Evolutionary conservation across 2,888 invertebrate genomes (phyloP), one percentile per base, ranked within the genome.

Genomic region (Synergus japonicus): DNA sequence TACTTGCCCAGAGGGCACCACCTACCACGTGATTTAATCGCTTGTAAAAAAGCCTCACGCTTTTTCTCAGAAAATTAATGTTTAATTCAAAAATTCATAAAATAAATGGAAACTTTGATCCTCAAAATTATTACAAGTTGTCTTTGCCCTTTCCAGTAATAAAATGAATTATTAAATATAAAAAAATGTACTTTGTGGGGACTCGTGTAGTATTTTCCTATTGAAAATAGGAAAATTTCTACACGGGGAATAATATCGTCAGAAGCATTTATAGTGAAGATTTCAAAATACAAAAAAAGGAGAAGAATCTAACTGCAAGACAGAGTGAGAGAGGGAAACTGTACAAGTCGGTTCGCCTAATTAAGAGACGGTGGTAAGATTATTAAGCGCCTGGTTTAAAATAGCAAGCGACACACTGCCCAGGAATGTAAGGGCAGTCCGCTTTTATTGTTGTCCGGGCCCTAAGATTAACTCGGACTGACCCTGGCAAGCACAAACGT

Each of bases 401-500:
- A 91, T 91, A 90, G 90, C 87, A 79, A 84, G 85, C 90, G 90
- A 89, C 91, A 89, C 90, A 91, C 88, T 88, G 88, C 82, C 86
- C 85, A 87, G 88, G 90, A 91, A 91, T 91, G 90, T 89, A 90
- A 88, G 88, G 88, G 89, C 88, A 88, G 84, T 80, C 85, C 86
- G 85, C 87, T 89, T 90, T 89, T 88, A 89, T 89, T 89, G 87
- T 87, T 86, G 86, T 84, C 81, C 84, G 84, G 84, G 83, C 85
- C 85, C 87, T 87, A 86, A 87, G 88, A 88, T 89, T 89, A 88
- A 89, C 88, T 87, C 87, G 84, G 78, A 83, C 85, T 82, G 83
- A 82, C 80, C 79, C 69, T 49, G 15, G 37, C 9, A 49, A 54
- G 49, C 49, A 73, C n/a, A 64, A 46, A 44, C 44, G 9, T 43